Evolutionary conservation across 2,113 vertebrate species (phyloP), one percentile per base, ranked within the genome.

Genomic region (Pomatostomus ruficeps): DNA sequence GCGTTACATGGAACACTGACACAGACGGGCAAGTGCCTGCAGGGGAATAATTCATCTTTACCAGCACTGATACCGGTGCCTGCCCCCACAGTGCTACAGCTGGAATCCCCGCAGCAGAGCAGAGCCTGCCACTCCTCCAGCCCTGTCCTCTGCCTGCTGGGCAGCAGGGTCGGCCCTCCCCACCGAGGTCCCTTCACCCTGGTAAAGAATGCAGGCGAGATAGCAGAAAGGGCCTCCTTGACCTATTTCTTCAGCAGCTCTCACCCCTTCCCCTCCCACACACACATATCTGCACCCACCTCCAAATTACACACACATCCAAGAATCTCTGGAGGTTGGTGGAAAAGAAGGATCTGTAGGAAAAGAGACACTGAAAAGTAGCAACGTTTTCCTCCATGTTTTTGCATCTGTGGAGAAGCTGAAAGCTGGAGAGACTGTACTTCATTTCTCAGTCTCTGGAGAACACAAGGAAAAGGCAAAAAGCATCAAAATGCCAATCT

Each of bases 261-360:
- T 93, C 42, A 57, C 43, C 72, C 83, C 81, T 70, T 46, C 33
- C 23, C 75, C 91, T 95, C 92, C 96, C 51, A 86, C 94, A 73
- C 35, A 43, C 33, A 66, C 21, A 63, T 90, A 96, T 94, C 95
- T 94, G 66, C 92, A 81, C 72, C 85, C 91, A 95, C 82, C 88
- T 80, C 85, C 92, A 77, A 88, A 91, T 94, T 94, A 96, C 85
- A 79, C 63, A 91, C 1, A 77, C 83, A 84, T 73, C 46, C 85
- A 93, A 94, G 91, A 97, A 97, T 95, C 83, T 93, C 85, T 67
- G 87, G 72, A 86, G 76, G 83, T 5, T 80, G 85, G 35, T 5
- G 12, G 40, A 13, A 57, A 65, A 71, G 76, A 81, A 49, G 58
- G 18, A 48, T 10, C 65, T 36, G 43, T 43, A 88, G 55, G 68